Conservation (phyloP, 2,888 invertebrate genomes). For the Lobophora halterata region DNA sequence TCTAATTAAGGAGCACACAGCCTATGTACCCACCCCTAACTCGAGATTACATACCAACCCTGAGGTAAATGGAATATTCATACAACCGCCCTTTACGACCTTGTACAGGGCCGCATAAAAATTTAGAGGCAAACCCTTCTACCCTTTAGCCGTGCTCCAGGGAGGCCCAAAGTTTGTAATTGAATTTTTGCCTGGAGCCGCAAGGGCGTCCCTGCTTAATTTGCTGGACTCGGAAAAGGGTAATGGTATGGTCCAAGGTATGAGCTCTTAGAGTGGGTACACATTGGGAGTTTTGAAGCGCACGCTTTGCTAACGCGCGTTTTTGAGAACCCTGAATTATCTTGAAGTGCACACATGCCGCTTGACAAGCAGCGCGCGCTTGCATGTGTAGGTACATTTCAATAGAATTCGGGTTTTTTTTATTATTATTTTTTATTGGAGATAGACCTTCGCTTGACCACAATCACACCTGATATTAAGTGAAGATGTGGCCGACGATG, state of each 20-base stretch:
- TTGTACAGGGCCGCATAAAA: constrained; percentile 78
- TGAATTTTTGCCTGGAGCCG: constrained; percentile 80
- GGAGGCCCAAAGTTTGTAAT: constrained; percentile 77
- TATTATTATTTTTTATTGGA: too few relatives aligned
- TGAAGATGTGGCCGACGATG: too few relatives aligned
- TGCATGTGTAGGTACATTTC: too few relatives aligned
- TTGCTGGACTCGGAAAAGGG: constrained; percentile 72
- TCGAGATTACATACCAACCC: background rate
- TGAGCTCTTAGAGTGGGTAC: too few relatives aligned
- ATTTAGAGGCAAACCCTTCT: constrained; percentile 69
- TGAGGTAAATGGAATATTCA: constrained; percentile 69
- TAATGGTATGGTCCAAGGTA: constrained; percentile 38
- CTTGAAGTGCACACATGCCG: too few relatives aligned
- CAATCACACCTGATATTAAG: too few relatives aligned
- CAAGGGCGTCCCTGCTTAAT: constrained; percentile 77
- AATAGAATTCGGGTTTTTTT: too few relatives aligned
- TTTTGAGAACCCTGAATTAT: too few relatives aligned
- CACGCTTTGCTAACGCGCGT: too few relatives aligned
- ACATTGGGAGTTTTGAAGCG: too few relatives aligned
- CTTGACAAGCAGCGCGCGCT: too few relatives aligned
- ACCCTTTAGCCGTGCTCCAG: constrained; percentile 73
- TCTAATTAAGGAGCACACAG: constrained; percentile 42
- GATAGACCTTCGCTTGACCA: too few relatives aligned
- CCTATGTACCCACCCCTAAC: constrained; percentile 25
- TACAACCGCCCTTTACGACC: constrained; percentile 76